These are phyloP conservation scores for Melitaea cinxia DNA, from an alignment of 1,140 invertebrate genomes.

Conservation along the genomic window DNA sequence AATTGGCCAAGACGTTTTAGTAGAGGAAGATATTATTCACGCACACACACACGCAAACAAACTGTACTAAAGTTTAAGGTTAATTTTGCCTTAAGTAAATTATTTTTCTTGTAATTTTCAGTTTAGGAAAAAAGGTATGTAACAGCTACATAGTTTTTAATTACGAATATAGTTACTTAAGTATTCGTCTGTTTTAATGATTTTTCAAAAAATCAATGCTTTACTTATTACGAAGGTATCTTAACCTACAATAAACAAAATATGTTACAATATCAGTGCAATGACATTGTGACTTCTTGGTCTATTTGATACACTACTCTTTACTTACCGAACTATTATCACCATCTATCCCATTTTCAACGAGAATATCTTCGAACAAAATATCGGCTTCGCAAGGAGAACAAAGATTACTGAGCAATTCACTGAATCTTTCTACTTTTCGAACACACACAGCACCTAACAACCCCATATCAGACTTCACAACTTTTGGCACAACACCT, in stretches of 20 bases:
- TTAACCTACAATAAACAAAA: too few species aligned
- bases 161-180: too few species aligned
- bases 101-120: too few species aligned
- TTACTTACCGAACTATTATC: slow-evolving; percentile 57
- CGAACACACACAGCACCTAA: slow-evolving; percentile 76
- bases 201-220: too few species aligned
- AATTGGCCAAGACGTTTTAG: background rate
- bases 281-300: too few species aligned
- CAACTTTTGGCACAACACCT: slow-evolving; percentile 72
- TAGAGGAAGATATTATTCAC: background rate
- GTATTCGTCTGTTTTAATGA: too few species aligned
- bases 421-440: slow-evolving; percentile 78
- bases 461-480: slow-evolving; percentile 63
- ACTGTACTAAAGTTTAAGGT: too few species aligned
- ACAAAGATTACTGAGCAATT: slow-evolving; percentile 77
- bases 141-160: too few species aligned
- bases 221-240: background rate
- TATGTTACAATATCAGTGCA: too few species aligned
- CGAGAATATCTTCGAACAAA: slow-evolving; percentile 73
- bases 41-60: too few species aligned
- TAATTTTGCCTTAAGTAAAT: too few species aligned
- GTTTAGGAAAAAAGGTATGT: too few species aligned
- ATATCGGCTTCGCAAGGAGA: slow-evolving; percentile 74
- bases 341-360: slow-evolving; percentile 68
- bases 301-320: background rate